Evolutionary conservation across 2,797 vertebrate genomes (phyloP).

Genomic region (Spheniscus humboldti): DNA sequence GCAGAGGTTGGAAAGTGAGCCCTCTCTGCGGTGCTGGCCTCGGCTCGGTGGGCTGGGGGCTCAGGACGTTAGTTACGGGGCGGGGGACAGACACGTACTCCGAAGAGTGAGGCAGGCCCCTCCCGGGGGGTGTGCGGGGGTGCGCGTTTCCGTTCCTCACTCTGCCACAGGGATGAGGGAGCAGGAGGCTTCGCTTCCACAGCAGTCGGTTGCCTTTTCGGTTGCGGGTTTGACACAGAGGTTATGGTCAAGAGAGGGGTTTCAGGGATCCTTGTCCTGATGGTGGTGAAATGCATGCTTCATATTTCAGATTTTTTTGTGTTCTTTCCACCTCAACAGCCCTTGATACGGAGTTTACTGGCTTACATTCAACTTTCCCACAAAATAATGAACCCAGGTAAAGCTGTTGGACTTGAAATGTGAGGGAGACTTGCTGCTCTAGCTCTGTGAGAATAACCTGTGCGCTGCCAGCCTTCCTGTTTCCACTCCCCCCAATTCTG

Average conservation of each 20-base stretch:
- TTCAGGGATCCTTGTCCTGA: rapidly evolving
- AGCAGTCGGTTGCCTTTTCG: rapidly evolving
- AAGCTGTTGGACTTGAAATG: background rate
- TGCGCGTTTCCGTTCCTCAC: rapidly evolving
- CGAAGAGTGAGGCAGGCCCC: no score
- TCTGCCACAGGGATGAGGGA: rapidly evolving
- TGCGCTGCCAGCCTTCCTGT: rapidly evolving
- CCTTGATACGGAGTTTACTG: conserved; percentile 74
- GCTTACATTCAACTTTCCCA: conserved; percentile 53
- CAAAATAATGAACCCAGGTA: conserved; percentile 65
- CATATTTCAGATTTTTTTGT: background rate
- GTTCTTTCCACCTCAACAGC: conserved; percentile 28
- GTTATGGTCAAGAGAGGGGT: rapidly evolving
- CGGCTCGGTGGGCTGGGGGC: background rate
- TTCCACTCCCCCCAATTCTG: background rate
- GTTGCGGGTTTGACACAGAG: background rate
- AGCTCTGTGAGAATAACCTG: background rate
- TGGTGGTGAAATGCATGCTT: rapidly evolving
- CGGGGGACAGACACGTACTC: rapidly evolving
- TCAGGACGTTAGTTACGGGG: rapidly evolving
- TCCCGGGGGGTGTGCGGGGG: no score
- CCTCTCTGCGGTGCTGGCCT: background rate
- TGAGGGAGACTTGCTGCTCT: background rate
- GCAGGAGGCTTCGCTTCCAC: rapidly evolving
- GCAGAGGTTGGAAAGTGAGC: rapidly evolving